These are phyloP conservation scores for Poeciliopsis infans DNA, from an alignment of 2,797 vertebrate genomes.

Conservation along the genomic window DNA sequence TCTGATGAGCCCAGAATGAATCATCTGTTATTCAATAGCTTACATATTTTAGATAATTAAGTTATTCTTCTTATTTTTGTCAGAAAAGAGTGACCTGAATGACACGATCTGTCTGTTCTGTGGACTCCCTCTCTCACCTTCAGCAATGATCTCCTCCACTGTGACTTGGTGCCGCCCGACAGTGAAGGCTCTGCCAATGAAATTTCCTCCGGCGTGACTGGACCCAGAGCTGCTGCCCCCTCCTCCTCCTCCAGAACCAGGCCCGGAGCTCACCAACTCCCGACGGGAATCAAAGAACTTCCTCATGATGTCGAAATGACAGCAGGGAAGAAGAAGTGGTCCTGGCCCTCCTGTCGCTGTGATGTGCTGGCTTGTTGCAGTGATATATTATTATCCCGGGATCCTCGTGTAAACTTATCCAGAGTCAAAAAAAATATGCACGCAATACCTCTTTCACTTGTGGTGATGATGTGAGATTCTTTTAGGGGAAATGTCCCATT, in stretches of 20 bases:
- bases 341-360: slow-evolving; percentile 6
- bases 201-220: slow-evolving; percentile 89
- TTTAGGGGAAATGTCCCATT: slow-evolving; percentile 57
- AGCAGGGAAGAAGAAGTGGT: slow-evolving; percentile 22
- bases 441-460: slow-evolving; percentile 22
- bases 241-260: slow-evolving; percentile 89
- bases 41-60: neutral
- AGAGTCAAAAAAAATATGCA: slow-evolving; percentile 34
- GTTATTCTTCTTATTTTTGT: neutral
- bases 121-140: slow-evolving; percentile 83
- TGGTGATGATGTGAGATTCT: slow-evolving; percentile 50
- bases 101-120: slow-evolving; percentile 15
- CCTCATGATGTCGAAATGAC: slow-evolving; percentile 85
- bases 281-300: slow-evolving; percentile 99
- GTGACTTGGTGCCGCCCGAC: slow-evolving; percentile 95
- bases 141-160: slow-evolving; percentile 95
- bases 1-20: neutral
- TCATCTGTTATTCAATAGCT: neutral
- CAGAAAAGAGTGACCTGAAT: slow-evolving; percentile 6
- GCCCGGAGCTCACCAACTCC: slow-evolving; percentile 93
- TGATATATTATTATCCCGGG: slow-evolving; percentile 19
- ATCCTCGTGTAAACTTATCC: slow-evolving; percentile 14
- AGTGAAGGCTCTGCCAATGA: slow-evolving; percentile 91
- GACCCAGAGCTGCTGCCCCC: slow-evolving; percentile 83
- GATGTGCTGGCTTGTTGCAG: slow-evolving; percentile 28